Percentiles rank a stretch among this genome's conserved stretches.
Evolutionary conservation across 92 coral and sea anemone genomes (phyloP).

Genomic region (Phenganax stokvisi): DNA sequence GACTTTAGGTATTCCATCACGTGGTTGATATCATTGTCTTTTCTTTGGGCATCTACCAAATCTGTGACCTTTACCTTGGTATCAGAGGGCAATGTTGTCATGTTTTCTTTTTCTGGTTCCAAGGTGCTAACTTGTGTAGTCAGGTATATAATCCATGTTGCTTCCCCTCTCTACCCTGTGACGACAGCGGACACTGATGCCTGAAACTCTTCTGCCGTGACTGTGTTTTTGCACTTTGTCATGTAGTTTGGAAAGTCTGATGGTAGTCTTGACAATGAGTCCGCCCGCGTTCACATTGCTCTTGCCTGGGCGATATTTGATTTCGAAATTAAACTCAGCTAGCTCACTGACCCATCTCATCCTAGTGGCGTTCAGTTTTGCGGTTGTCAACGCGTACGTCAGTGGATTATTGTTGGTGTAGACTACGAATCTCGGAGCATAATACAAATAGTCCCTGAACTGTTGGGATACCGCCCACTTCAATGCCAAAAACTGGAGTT

Average conservation of each 20-base stretch:
- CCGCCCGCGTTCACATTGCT: constrained; percentile 23
- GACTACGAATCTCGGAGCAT: constrained; percentile 29
- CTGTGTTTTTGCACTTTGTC: constrained; percentile 33
- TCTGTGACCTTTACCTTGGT: not conserved
- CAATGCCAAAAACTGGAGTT: constrained; percentile 15
- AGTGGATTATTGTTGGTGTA: constrained; percentile 8
- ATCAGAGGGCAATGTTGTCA: not conserved
- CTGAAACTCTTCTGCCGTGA: constrained; percentile 39
- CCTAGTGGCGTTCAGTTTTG: constrained; percentile 36
- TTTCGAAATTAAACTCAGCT: not conserved
- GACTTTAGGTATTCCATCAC: constrained; percentile 7
- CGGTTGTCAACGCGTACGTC: constrained; percentile 31
- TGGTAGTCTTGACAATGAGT: constrained; percentile 41
- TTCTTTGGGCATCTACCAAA: constrained; percentile 15
- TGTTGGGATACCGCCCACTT: constrained; percentile 2
- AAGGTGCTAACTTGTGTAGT: constrained; percentile 6
- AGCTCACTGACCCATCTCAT: constrained; percentile 38
- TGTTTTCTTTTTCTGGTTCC: constrained; percentile 20
- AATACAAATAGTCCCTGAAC: constrained; percentile 5
- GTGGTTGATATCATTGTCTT: constrained; percentile 27
- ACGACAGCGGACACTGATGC: constrained; percentile 16
- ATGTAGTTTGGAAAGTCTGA: constrained; percentile 34
- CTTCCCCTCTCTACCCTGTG: constrained; percentile 37
- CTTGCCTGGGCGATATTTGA: constrained; percentile 42
- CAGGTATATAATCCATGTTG: constrained; percentile 37